Percentiles rank a stretch among this genome's conserved stretches.
phyloP scores from a whole-genome alignment of 2,113 vertebrate species.

The Circaetus gallicus region DNA sequence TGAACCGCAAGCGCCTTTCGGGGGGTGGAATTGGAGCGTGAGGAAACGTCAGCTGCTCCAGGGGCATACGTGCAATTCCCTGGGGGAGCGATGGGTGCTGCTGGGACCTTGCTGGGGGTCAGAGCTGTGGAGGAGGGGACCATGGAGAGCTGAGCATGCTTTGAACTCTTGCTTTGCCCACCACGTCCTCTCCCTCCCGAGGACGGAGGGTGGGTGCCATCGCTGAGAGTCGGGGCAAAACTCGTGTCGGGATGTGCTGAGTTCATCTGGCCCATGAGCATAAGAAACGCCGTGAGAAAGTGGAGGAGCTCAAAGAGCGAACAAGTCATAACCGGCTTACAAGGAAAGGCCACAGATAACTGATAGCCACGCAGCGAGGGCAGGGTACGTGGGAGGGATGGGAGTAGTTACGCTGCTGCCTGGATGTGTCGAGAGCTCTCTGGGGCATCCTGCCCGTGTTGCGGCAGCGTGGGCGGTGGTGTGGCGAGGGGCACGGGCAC shows the following conservation, averaged over 20 bases:
- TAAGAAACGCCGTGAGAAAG: neutral
- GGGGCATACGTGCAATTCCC: accelerated
- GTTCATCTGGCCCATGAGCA: neutral
- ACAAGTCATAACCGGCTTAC: neutral
- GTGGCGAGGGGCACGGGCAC: neutral
- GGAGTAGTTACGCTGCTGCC: neutral
- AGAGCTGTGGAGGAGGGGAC: neutral
- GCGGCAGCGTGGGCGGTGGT: neutral
- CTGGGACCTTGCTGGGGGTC: neutral
- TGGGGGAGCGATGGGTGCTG: neutral
- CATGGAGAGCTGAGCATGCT: accelerated
- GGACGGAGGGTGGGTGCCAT: neutral
- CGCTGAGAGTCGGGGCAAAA: neutral
- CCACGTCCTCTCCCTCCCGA: accelerated
- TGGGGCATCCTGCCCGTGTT: accelerated
- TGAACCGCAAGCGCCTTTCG: neutral
- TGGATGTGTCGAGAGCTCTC: neutral
- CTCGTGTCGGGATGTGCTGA: accelerated
- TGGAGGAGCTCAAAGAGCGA: neutral
- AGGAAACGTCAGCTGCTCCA: neutral
- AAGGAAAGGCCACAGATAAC: neutral
- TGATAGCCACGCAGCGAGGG: accelerated
- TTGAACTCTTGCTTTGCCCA: neutral
- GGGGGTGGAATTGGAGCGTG: neutral
- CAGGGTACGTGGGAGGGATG: neutral